Base-by-base conservation (phyloP, 2,797 vertebrate species). In the Sebastes variabilis region DNA sequence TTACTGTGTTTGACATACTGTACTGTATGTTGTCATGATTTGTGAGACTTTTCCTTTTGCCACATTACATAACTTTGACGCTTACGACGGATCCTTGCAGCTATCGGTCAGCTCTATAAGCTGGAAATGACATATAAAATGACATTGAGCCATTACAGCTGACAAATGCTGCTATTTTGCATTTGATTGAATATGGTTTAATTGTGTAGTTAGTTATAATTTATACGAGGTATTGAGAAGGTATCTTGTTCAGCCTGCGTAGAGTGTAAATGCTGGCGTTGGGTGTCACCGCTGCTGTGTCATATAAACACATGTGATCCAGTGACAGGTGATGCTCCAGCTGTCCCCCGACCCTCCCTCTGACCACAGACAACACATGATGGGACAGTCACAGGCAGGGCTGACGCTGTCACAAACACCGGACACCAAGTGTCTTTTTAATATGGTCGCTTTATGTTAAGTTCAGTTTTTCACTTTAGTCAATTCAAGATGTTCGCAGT, bases 291-390 rank as follows among this genome's bases (percentile, higher is more conserved):
- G 27, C 72, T 74, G 56, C 80, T 89, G 83, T 75, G 85, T 86
- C 89, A 72, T 58, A 77, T 36, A 78, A 83, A 82, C 38, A 59
- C 87, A 89, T 91, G 89, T 88, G 92, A 93, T 84, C 25, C 61
- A 13, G 74, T 52, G 89, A 93, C 94, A 95, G 93, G 92, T 94
- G 94, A 94, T 8, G 78, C 75, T 74, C 80, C 95, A 95, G 92
- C 92, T 95, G 94, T 92, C 92, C 83, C 82, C 78, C 5, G 36
- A 75, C 61, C 36, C 82, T 36, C 80, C 82, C 66, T 75, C 79
- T 79, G 72, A 86, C 87, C 70, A 75, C 82, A 89, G 77, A 78
- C 86, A 86, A 89, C 92, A 92, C 92, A 91, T 85, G 90, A 91
- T 85, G 90, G 58, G 83, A 89, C 83, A 66, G 81, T 66, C 88